A percentile compares a stretch with the other conserved stretches of the same genome.
Conservation (phyloP, 2,888 invertebrate genomes). For the Platycheirus rosarum region DNA sequence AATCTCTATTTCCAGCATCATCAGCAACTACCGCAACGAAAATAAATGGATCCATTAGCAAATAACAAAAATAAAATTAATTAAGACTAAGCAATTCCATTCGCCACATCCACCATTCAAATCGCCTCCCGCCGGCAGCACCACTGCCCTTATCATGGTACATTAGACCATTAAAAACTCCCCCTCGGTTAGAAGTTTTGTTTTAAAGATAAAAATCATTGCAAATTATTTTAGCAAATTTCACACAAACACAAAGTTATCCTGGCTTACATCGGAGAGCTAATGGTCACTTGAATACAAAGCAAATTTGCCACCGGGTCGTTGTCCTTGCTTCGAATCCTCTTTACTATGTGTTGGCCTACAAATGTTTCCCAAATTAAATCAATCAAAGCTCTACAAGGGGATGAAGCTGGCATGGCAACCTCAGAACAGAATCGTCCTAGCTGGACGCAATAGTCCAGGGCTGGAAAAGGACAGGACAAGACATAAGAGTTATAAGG, state of each 20-base stretch:
- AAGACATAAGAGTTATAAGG: not conserved
- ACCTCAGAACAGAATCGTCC: slow-evolving; percentile 43
- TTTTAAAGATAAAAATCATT: slow-evolving; percentile 60
- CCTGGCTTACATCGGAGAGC: slow-evolving; percentile 12
- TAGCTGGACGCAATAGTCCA: not conserved
- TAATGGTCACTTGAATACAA: slow-evolving; percentile 49
- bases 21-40: slow-evolving; percentile 70
- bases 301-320: slow-evolving; percentile 4
- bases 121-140: not conserved
- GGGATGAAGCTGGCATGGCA: slow-evolving; percentile 15
- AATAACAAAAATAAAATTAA: slow-evolving; percentile 73
- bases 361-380: slow-evolving; percentile 50
- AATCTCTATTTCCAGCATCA: slow-evolving; percentile 71
- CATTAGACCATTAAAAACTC: too few species aligned
- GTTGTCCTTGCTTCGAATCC: not conserved
- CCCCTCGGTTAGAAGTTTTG: slow-evolving; percentile 22
- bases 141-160: too few species aligned
- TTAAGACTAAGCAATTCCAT: slow-evolving; percentile 64
- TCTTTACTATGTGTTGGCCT: not conserved
- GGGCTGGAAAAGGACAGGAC: not conserved
- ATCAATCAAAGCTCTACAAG: slow-evolving; percentile 44
- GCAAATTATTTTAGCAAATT: slow-evolving; percentile 60
- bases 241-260: slow-evolving; percentile 31
- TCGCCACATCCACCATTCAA: slow-evolving; percentile 9
- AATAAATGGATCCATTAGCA: slow-evolving; percentile 72